Percentiles rank a stretch among this genome's conserved stretches.
phyloP scores from a whole-genome alignment of 2,113 vertebrate species.

The Murina feae region DNA sequence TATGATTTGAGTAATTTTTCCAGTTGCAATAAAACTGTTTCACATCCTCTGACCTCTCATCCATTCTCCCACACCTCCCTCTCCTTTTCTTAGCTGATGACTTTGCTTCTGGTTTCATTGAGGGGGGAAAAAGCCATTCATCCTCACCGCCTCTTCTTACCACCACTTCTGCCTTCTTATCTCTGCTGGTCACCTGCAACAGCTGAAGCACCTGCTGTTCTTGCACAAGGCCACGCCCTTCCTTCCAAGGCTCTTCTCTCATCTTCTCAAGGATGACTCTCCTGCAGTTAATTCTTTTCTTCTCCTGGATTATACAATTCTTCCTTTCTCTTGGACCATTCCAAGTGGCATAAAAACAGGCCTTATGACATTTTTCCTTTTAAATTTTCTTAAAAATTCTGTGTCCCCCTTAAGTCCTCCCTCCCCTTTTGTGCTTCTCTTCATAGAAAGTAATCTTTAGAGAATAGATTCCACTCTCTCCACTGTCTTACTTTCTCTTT shows the following conservation, averaged over 20 bases:
- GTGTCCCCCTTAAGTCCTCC: accelerated
- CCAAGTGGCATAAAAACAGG: not conserved
- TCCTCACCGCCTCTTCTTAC: not conserved
- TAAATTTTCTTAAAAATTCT: not conserved
- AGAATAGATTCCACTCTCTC: accelerated
- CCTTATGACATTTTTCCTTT: not conserved
- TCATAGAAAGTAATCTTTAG: not conserved
- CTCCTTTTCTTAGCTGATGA: not conserved
- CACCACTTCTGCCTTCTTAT: accelerated
- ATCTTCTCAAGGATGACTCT: not conserved
- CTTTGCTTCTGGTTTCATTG: not conserved
- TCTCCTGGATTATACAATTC: not conserved
- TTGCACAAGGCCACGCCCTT: not conserved
- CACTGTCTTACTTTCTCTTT: not conserved
- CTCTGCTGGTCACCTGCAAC: not conserved
- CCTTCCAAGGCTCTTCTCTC: not conserved
- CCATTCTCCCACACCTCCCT: accelerated
- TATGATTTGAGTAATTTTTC: not conserved
- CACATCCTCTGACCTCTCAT: not conserved
- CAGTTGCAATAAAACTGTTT: not conserved
- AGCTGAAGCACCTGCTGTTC: not conserved
- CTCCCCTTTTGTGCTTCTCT: too few relatives aligned
- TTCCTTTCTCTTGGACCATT: not conserved
- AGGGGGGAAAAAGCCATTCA: not conserved
- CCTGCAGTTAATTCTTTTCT: too few relatives aligned